Conservation (phyloP, 2,113 vertebrate species). For the Anolis sagrei region DNA sequence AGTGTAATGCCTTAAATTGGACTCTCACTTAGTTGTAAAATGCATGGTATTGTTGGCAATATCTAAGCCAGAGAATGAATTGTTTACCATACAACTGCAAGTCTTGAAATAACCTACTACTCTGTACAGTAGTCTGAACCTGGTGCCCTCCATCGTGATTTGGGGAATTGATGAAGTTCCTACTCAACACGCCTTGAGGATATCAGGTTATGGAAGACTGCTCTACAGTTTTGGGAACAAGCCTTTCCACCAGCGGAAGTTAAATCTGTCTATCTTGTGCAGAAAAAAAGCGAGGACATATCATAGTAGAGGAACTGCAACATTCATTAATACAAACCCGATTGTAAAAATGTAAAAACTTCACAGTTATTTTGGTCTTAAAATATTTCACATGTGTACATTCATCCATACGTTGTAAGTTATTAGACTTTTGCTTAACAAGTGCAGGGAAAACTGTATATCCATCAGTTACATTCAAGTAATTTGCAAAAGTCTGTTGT, state of each 20-base stretch:
- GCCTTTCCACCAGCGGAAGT: constrained; percentile 16
- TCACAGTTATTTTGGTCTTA: constrained; percentile 83
- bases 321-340: constrained; percentile 50
- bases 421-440: constrained; percentile 67
- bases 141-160: neutral
- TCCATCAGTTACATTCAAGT: constrained; percentile 78
- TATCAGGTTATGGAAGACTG: neutral
- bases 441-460: constrained; percentile 76
- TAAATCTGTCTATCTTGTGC: constrained; percentile 47
- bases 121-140: neutral
- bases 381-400: constrained; percentile 69
- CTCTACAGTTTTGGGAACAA: constrained; percentile 23
- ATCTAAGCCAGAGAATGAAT: constrained; percentile 8
- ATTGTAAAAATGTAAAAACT: constrained; percentile 55
- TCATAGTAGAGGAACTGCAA: constrained; percentile 40
- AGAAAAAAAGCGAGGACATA: neutral
- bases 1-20: neutral
- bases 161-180: neutral
- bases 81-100: constrained; percentile 29
- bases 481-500: constrained; percentile 77
- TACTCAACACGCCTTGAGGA: neutral
- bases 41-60: neutral
- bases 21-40: neutral
- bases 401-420: constrained; percentile 59
- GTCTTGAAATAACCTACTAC: constrained; percentile 39